phyloP scores from a whole-genome alignment of 2,888 invertebrate genomes.

The Cloeon dipterum region DNA sequence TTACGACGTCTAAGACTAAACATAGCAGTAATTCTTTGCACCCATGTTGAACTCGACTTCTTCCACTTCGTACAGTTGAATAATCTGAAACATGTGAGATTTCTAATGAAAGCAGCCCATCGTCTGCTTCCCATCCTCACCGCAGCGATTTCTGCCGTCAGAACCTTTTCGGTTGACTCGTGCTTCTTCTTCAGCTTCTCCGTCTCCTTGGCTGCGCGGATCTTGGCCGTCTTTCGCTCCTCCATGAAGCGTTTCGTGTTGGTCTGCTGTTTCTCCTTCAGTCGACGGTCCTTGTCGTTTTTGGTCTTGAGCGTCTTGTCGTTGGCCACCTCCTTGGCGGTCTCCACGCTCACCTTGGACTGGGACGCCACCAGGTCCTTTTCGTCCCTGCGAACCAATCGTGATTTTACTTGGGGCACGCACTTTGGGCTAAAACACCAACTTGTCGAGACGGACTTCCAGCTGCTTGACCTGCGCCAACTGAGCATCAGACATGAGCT shows the following conservation, averaged over 20 bases:
- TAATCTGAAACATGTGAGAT: slow-evolving; percentile 15
- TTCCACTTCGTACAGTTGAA: slow-evolving; percentile 22
- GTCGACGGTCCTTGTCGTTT: slow-evolving; percentile 35
- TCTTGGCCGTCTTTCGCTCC: slow-evolving; percentile 27
- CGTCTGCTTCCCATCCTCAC: slow-evolving; percentile 19
- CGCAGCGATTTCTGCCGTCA: slow-evolving; percentile 20
- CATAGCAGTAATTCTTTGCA: slow-evolving; percentile 22
- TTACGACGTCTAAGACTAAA: no score
- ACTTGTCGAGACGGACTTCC: slow-evolving; percentile 32
- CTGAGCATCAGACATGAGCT: slow-evolving; percentile 26
- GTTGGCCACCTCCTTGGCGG: slow-evolving; percentile 33
- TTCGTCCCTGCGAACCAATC: slow-evolving; percentile 23
- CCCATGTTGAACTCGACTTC: slow-evolving; percentile 19
- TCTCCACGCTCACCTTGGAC: slow-evolving; percentile 39
- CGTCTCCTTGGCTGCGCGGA: slow-evolving; percentile 30
- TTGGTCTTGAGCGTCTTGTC: slow-evolving; percentile 42
- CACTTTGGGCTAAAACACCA: no score
- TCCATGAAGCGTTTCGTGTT: slow-evolving; percentile 41
- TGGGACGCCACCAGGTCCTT: slow-evolving; percentile 39
- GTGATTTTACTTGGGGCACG: no score
- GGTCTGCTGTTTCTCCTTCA: slow-evolving; percentile 33
- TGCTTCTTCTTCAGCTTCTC: slow-evolving; percentile 33
- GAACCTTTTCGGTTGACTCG: slow-evolving; percentile 26
- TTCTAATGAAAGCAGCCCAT: slow-evolving; percentile 14
- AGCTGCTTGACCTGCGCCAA: slow-evolving; percentile 27